phyloP scores from a whole-genome alignment of 1,140 invertebrate genomes.

The Dolichoris vasculosae region DNA sequence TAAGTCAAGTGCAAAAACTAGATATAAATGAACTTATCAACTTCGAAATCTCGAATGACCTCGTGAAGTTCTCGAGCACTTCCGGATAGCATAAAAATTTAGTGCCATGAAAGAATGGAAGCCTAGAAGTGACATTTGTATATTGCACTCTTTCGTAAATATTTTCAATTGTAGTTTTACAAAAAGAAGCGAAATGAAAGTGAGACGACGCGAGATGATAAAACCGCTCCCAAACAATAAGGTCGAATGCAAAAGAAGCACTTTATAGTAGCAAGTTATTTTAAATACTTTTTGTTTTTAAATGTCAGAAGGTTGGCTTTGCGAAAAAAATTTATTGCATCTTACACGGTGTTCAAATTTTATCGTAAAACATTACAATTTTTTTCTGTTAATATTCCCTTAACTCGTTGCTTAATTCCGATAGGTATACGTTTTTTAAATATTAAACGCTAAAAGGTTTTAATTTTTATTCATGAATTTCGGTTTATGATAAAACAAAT shows the following conservation, averaged over 20 bases:
- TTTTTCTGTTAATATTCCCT: too few relatives aligned
- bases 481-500: too few relatives aligned
- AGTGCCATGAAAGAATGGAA: not conserved
- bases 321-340: not conserved
- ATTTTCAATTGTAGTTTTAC: constrained; percentile 25
- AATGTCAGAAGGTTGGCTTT: not conserved
- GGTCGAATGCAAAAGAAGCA: constrained; percentile 18
- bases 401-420: too few relatives aligned
- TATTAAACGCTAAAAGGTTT: too few relatives aligned
- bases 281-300: not conserved
- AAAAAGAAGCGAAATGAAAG: not conserved
- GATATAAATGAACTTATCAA: not conserved
- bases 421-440: too few relatives aligned
- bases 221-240: constrained; percentile 2
- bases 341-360: too few relatives aligned
- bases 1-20: not conserved
- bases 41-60: not conserved
- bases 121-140: not conserved
- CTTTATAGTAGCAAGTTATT: not conserved
- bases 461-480: too few relatives aligned
- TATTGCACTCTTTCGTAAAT: constrained; percentile 20
- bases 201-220: not conserved
- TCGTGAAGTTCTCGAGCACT: not conserved
- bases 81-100: not conserved
- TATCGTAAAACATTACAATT: too few relatives aligned